Evolutionary conservation across 2,888 invertebrate species (phyloP).

Genomic region (Nemotelus nigrinus): DNA sequence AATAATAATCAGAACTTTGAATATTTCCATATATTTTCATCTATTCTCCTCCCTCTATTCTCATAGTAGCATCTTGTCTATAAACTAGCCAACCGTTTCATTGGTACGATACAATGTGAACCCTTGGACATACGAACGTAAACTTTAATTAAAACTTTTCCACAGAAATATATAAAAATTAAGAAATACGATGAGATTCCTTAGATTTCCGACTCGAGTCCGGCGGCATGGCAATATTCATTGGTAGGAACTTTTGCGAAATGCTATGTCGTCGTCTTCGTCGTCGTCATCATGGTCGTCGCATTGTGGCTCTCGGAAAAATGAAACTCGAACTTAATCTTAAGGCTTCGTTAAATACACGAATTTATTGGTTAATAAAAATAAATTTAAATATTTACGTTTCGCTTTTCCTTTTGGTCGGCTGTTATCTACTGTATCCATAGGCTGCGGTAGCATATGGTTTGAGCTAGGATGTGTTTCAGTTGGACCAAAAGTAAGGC

Average conservation of each 20-base stretch:
- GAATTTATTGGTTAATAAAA: constrained; percentile 61
- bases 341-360: constrained; percentile 57
- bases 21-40: no score
- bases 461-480: neutral
- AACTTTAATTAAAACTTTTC: constrained; percentile 51
- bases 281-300: neutral
- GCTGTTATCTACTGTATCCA: constrained; percentile 21
- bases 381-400: constrained; percentile 58
- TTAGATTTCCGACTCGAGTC: neutral
- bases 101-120: constrained; percentile 30
- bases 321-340: constrained; percentile 48
- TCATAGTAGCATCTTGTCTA: neutral
- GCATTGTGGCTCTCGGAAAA: neutral
- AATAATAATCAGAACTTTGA: no score
- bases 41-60: neutral
- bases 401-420: constrained; percentile 46
- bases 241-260: neutral
- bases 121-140: constrained; percentile 42
- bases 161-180: constrained; percentile 48
- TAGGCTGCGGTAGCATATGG: constrained; percentile 1
- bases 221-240: neutral
- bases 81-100: constrained; percentile 1
- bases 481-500: no score
- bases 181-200: constrained; percentile 48
- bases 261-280: neutral